phyloP scores from a whole-genome alignment of 2,797 vertebrate genomes.

The Apodemus agrarius region DNA sequence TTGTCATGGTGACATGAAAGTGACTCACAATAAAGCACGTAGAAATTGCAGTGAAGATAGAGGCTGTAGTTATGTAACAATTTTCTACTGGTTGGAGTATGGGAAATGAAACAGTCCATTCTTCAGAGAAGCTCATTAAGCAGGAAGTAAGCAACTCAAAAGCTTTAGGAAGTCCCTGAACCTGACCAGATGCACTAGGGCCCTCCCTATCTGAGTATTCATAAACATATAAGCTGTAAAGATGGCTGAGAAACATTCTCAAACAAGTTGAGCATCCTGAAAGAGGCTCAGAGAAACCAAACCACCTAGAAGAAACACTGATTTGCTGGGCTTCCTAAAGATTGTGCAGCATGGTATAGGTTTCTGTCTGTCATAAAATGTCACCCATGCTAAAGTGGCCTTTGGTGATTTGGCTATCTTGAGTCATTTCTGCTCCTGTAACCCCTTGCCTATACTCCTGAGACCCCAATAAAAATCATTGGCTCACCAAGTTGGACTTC shows the following conservation, averaged over 20 bases:
- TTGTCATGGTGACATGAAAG: background rate
- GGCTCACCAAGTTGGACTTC: background rate
- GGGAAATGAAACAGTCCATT: background rate
- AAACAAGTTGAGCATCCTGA: background rate
- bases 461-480: background rate
- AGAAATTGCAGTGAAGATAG: background rate
- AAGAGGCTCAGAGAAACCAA: background rate
- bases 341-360: background rate
- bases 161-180: background rate
- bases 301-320: background rate
- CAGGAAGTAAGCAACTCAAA: background rate
- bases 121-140: background rate
- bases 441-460: background rate
- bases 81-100: background rate
- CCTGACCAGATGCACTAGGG: background rate
- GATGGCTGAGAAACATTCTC: too few species aligned
- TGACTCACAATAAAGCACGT: background rate
- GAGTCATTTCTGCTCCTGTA: background rate
- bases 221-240: background rate
- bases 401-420: background rate
- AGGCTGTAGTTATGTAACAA: background rate
- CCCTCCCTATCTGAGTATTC: background rate
- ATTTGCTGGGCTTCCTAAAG: background rate
- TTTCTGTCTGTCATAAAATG: background rate
- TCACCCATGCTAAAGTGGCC: background rate